phyloP scores from a whole-genome alignment of 2,888 invertebrate species.

The Scrobipalpa costella region DNA sequence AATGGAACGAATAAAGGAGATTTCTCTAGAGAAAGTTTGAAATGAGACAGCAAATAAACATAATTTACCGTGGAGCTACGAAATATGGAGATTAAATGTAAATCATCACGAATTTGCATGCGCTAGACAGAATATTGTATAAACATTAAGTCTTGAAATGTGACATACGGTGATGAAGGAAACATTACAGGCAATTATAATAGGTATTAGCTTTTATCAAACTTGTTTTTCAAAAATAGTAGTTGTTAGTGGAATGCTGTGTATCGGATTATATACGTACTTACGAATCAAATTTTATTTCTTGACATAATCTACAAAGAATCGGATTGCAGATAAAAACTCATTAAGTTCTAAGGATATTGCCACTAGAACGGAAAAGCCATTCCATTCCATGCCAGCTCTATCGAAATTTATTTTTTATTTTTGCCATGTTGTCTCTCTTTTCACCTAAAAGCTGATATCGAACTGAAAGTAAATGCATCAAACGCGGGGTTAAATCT shows the following conservation, averaged over 20 bases:
- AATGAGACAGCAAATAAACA: constrained; percentile 16
- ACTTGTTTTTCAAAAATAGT: not conserved
- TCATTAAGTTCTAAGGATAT: not conserved
- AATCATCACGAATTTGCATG: constrained; percentile 9
- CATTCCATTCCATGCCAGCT: not conserved
- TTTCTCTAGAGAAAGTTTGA: constrained; percentile 25
- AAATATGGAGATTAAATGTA: not conserved
- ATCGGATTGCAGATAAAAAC: constrained; percentile 31
- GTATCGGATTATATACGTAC: not conserved
- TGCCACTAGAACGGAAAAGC: not conserved
- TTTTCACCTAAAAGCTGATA: not conserved
- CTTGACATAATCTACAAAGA: constrained; percentile 35
- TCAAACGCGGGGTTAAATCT: constrained; percentile 28
- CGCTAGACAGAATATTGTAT: not conserved
- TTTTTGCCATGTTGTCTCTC: not conserved
- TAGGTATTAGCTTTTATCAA: not conserved
- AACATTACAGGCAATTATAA: not conserved
- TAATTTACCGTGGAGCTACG: not conserved
- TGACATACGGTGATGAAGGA: not conserved
- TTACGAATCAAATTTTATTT: not conserved
- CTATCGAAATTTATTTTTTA: not conserved
- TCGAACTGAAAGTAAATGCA: constrained; percentile 35
- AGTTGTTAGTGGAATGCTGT: not conserved
- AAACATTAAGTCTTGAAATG: not conserved
- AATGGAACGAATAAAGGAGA: constrained; percentile 28